A percentile compares a stretch with the other conserved stretches of the same genome.
phyloP scores from a whole-genome alignment of 2,888 invertebrate species.

The Scaptomyza flava region DNA sequence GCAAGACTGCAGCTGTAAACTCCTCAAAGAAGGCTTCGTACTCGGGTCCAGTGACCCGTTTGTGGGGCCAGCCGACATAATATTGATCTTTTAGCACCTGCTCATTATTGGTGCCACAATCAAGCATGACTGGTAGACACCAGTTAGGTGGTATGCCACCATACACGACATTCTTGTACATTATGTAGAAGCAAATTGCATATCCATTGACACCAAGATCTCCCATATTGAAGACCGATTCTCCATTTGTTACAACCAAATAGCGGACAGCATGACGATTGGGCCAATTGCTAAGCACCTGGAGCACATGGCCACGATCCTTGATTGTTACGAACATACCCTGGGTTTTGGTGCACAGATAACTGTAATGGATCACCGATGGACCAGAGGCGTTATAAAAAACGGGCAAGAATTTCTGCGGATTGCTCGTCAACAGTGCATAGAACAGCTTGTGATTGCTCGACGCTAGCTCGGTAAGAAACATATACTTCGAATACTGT shows the following conservation, averaged over 20 bases:
- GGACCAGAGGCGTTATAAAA: conserved; percentile 1
- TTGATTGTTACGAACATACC: conserved; percentile 50
- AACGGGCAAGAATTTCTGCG: conserved; percentile 29
- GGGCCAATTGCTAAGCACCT: conserved; percentile 60
- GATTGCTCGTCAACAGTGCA: conserved; percentile 33
- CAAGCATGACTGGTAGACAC: conserved; percentile 53
- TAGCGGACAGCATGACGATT: conserved; percentile 20
- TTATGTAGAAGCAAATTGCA: conserved; percentile 15
- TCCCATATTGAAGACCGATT: conserved; percentile 35
- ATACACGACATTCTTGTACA: conserved; percentile 39
- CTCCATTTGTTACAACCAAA: conserved; percentile 52
- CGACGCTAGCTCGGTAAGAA: conserved; percentile 19
- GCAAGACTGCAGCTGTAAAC: conserved; percentile 46
- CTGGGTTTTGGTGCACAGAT: neutral
- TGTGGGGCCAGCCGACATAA: conserved; percentile 47
- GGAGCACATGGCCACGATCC: conserved; percentile 55
- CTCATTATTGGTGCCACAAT: conserved; percentile 63
- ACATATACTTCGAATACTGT: conserved; percentile 9
- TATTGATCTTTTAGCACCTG: neutral
- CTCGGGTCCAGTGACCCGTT: conserved; percentile 17
- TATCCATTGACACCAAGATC: conserved; percentile 45
- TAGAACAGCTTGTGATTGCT: conserved; percentile 45
- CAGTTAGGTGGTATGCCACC: conserved; percentile 53
- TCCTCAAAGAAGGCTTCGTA: conserved; percentile 58
- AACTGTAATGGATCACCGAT: conserved; percentile 16